Conservation (phyloP, 2,797 vertebrate species). For the Scyliorhinus canicula region DNA sequence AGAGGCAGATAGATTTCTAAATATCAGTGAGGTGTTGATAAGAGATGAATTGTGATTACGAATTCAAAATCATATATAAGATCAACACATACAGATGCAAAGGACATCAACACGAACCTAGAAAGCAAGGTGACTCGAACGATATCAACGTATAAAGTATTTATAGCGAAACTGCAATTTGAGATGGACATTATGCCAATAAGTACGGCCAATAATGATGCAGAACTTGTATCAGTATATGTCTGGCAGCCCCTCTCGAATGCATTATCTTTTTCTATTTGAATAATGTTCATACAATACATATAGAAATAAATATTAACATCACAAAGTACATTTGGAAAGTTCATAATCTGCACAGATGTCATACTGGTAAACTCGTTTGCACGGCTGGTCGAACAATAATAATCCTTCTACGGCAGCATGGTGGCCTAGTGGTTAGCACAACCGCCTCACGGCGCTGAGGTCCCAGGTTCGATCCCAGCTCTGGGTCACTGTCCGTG, state of each 20-base stretch:
- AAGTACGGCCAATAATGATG: neutral
- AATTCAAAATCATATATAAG: neutral
- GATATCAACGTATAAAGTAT: neutral
- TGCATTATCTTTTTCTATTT: neutral
- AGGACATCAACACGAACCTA: neutral
- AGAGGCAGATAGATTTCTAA: neutral
- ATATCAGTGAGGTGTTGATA: neutral
- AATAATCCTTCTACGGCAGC: too few species aligned
- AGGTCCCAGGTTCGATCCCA: too few species aligned
- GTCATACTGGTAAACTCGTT: neutral
- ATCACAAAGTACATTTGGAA: neutral
- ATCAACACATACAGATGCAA: neutral
- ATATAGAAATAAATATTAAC: neutral
- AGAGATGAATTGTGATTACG: neutral
- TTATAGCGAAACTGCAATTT: neutral
- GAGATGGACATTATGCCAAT: neutral
- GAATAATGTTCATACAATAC: neutral
- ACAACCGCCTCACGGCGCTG: too few species aligned
- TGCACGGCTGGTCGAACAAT: neutral
- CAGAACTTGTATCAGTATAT: neutral
- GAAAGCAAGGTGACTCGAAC: neutral
- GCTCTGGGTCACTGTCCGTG: too few species aligned
- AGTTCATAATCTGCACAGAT: neutral
- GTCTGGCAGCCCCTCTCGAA: neutral
- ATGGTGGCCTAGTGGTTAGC: too few species aligned